Conservation (phyloP, 2,888 invertebrate genomes). For the Athalia cordata region DNA sequence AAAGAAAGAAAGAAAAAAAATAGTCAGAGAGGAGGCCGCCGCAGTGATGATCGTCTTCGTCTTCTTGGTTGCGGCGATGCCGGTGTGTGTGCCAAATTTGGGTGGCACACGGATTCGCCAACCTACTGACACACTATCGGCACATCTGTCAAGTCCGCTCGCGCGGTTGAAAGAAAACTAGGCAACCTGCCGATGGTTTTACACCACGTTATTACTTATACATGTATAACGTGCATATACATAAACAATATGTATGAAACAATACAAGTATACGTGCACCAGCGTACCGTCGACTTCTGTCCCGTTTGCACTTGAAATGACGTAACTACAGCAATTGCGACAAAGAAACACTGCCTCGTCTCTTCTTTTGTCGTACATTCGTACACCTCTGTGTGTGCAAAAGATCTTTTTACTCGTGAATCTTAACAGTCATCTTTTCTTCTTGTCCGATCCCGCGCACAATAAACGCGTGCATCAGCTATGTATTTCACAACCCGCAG, state of each 20-base stretch:
- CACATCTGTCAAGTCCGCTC: constrained; percentile 36
- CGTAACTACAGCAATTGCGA: constrained; percentile 29
- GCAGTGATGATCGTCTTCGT: not conserved
- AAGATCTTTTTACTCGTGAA: too few relatives aligned
- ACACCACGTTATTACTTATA: too few relatives aligned
- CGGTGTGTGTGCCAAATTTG: constrained; percentile 61
- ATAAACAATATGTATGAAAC: not conserved
- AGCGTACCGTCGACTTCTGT: constrained; percentile 5
- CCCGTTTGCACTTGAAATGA: constrained; percentile 23
- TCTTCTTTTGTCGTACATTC: too few relatives aligned
- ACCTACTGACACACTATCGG: constrained; percentile 60
- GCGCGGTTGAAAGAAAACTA: constrained; percentile 53
- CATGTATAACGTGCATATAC: not conserved
- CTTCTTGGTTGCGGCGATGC: too few relatives aligned
- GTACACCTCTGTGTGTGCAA: too few relatives aligned
- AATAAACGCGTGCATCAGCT: too few relatives aligned
- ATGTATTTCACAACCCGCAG: too few relatives aligned
- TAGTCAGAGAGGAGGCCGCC: constrained; percentile 46
- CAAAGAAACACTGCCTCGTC: not conserved
- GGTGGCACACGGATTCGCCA: constrained; percentile 64
- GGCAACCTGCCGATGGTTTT: constrained; percentile 43
- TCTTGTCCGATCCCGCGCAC: too few relatives aligned
- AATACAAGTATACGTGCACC: not conserved
- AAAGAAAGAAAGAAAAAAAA: constrained; percentile 15
- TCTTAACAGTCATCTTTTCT: too few relatives aligned